Evolutionary conservation across 2,113 vertebrate species (phyloP).

Genomic region (Ophiodon elongatus): DNA sequence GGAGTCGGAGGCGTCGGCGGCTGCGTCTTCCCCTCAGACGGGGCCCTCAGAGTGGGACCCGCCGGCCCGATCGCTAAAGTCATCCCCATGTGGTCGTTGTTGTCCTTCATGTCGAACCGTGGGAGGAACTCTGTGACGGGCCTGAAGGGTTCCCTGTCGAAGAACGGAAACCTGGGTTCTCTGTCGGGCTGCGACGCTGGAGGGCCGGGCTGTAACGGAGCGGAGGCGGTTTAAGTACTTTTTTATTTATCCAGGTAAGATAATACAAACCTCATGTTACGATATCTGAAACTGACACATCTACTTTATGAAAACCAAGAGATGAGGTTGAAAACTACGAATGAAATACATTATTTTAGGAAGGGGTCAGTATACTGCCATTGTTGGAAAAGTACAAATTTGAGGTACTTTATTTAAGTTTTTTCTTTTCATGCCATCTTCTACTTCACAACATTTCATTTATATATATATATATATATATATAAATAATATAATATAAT

Average conservation of each 20-base stretch:
- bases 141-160: constrained; percentile 69
- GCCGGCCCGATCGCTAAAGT: constrained; percentile 14
- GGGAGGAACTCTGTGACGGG: constrained; percentile 53
- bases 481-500: no score
- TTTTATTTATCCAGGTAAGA: background rate
- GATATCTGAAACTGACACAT: background rate
- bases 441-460: no score
- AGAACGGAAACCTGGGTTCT: constrained; percentile 51
- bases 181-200: constrained; percentile 2
- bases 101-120: constrained; percentile 40
- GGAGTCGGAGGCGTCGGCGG: background rate
- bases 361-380: no score
- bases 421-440: no score
- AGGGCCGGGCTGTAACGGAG: constrained; percentile 57
- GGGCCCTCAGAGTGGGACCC: constrained; percentile 47
- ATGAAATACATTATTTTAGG: no score
- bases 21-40: background rate
- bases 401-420: no score
- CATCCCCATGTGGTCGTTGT: background rate
- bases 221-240: background rate
- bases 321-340: background rate
- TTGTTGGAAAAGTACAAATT: no score
- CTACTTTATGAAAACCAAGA: no score
- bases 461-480: no score
- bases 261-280: background rate